A percentile compares a stretch with the other conserved stretches of the same genome.
phyloP scores from a whole-genome alignment of 2,113 vertebrate genomes.

The Lepus europaeus region DNA sequence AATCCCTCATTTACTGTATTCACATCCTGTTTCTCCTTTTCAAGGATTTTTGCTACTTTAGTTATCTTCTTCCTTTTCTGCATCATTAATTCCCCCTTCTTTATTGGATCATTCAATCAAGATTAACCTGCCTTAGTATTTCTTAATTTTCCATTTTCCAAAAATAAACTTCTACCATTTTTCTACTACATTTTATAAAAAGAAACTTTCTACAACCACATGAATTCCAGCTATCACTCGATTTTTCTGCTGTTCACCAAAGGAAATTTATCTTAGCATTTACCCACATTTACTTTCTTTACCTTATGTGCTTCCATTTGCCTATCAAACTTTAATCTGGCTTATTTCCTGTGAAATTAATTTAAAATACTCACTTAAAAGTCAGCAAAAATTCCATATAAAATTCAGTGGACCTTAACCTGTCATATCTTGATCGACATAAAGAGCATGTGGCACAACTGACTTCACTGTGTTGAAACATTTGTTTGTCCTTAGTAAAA shows the following conservation, averaged over 20 bases:
- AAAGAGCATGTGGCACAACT: background rate
- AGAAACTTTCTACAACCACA: background rate
- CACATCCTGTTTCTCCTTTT: background rate
- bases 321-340: background rate
- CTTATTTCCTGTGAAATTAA: background rate
- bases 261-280: background rate
- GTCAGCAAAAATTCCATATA: background rate
- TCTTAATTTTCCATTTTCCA: background rate
- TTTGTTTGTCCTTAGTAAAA: background rate
- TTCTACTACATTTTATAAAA: background rate
- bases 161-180: background rate
- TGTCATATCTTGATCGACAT: background rate
- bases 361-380: background rate
- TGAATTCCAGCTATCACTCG: background rate
- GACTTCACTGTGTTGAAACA: conserved; percentile 14
- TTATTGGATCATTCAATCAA: background rate
- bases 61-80: background rate
- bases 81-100: background rate
- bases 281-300: background rate
- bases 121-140: background rate
- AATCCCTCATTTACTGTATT: background rate
- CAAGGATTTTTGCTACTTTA: background rate
- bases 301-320: conserved; percentile 5
- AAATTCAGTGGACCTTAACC: background rate
- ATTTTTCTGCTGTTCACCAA: background rate